These are phyloP conservation scores for Anaspis maculata DNA, from an alignment of 2,888 invertebrate genomes.

Conservation along the genomic window DNA sequence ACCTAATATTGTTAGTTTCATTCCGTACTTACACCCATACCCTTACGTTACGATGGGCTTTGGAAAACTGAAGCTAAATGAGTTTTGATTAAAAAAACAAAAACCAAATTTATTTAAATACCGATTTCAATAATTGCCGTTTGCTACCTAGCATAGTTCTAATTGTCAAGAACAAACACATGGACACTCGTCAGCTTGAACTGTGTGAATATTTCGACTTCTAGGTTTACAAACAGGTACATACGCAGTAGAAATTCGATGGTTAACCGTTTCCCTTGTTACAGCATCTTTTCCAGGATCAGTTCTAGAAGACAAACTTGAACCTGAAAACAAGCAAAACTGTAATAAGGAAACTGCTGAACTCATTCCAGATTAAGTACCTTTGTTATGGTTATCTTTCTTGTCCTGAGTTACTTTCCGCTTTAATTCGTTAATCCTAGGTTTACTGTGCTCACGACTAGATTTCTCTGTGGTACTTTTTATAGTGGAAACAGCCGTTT, in stretches of 20 bases:
- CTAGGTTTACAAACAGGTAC: constrained; percentile 39
- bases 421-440: too few relatives aligned
- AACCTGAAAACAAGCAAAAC: too few relatives aligned
- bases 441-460: constrained; percentile 31
- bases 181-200: constrained; percentile 33
- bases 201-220: constrained; percentile 28
- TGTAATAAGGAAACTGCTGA: too few relatives aligned
- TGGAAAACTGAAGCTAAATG: constrained; percentile 1
- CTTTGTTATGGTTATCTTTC: neutral
- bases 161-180: constrained; percentile 41
- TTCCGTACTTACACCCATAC: too few relatives aligned
- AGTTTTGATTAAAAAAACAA: constrained; percentile 1
- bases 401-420: too few relatives aligned
- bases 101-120: constrained; percentile 14
- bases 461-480: constrained; percentile 39
- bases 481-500: constrained; percentile 42
- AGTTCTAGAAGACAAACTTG: constrained; percentile 14
- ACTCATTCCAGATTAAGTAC: neutral
- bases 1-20: constrained; percentile 4
- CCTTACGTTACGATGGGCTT: constrained; percentile 10
- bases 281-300: constrained; percentile 18
- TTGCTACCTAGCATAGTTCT: constrained; percentile 38
- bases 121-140: constrained; percentile 26
- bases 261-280: constrained; percentile 29
- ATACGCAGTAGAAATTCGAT: constrained; percentile 40